Percentiles rank a stretch among this genome's conserved stretches.
Evolutionary conservation across 2,797 vertebrate genomes (phyloP).

Genomic region (Podarcis siculus): DNA sequence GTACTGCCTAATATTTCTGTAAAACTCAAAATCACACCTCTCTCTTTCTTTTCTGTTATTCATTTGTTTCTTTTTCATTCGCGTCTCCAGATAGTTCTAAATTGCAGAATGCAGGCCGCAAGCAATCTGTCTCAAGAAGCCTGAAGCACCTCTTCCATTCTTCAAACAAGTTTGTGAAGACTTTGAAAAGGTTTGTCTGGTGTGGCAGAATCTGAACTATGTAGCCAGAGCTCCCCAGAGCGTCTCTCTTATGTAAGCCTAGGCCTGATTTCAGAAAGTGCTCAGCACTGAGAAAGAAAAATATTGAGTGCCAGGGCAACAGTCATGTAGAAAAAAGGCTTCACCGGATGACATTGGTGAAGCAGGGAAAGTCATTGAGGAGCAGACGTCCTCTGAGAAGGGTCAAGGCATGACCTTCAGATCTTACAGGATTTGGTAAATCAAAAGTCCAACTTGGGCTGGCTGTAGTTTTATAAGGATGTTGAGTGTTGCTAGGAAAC

Average conservation of each 20-base stretch:
- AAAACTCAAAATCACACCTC: background rate
- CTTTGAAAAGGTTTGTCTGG: slow-evolving; percentile 89
- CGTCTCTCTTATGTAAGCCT: background rate
- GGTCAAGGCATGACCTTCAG: background rate
- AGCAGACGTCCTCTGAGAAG: background rate
- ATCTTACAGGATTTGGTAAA: background rate
- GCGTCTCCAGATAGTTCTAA: slow-evolving; percentile 85
- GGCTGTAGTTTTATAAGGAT: no score
- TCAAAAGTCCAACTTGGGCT: background rate
- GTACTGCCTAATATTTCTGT: background rate
- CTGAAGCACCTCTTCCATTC: slow-evolving; percentile 97
- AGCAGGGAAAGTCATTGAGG: background rate
- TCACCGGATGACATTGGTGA: background rate
- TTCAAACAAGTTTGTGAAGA: slow-evolving; percentile 98
- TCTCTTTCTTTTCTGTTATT: background rate
- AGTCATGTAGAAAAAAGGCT: background rate
- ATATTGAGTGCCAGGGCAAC: no score
- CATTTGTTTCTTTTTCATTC: background rate
- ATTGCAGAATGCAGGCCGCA: slow-evolving; percentile 91
- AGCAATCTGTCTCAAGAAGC: slow-evolving; percentile 95
- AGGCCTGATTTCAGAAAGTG: background rate
- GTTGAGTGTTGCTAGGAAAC: no score
- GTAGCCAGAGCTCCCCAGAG: background rate
- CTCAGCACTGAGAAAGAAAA: background rate
- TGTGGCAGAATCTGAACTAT: background rate